phyloP scores from a whole-genome alignment of 1,140 invertebrate species.

The Pseudomyrmex dendroicus region DNA sequence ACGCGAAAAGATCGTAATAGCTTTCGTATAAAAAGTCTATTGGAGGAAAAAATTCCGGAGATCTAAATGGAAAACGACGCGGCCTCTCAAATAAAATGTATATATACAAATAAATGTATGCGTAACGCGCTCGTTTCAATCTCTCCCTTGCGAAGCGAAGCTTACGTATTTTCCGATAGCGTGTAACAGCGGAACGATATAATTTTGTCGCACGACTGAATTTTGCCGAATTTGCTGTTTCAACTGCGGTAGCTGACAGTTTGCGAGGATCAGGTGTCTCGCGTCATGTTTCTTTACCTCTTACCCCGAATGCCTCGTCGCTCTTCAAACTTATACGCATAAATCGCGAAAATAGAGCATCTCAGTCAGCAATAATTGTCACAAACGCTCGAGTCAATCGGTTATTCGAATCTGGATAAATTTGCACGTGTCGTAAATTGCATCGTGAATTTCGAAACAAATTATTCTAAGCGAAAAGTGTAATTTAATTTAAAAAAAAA shows the following conservation, averaged over 20 bases:
- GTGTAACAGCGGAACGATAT: neutral
- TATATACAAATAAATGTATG: neutral
- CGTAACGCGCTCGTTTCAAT: neutral
- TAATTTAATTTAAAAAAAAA: too few species aligned
- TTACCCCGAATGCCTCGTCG: slow-evolving; percentile 9
- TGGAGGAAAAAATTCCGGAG: neutral
- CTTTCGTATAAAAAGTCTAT: slow-evolving; percentile 18
- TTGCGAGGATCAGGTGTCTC: slow-evolving; percentile 48
- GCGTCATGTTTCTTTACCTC: slow-evolving; percentile 18
- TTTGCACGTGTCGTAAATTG: neutral
- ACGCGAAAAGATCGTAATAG: neutral
- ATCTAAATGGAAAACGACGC: neutral
- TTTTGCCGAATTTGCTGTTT: slow-evolving; percentile 43
- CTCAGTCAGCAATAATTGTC: neutral
- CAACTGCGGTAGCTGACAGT: slow-evolving; percentile 29
- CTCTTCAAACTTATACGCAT: slow-evolving; percentile 4
- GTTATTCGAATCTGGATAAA: neutral
- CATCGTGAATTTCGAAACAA: too few species aligned
- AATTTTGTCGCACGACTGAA: slow-evolving; percentile 37
- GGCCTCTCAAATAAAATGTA: neutral
- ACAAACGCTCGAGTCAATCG: neutral
- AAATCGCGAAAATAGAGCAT: slow-evolving; percentile 24
- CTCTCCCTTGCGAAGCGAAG: neutral
- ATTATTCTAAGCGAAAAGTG: too few species aligned
- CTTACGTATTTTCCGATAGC: slow-evolving; percentile 2